Evolutionary conservation across 92 coral and sea anemone genomes (phyloP).

Genomic region (Parazoanthus darwini): DNA sequence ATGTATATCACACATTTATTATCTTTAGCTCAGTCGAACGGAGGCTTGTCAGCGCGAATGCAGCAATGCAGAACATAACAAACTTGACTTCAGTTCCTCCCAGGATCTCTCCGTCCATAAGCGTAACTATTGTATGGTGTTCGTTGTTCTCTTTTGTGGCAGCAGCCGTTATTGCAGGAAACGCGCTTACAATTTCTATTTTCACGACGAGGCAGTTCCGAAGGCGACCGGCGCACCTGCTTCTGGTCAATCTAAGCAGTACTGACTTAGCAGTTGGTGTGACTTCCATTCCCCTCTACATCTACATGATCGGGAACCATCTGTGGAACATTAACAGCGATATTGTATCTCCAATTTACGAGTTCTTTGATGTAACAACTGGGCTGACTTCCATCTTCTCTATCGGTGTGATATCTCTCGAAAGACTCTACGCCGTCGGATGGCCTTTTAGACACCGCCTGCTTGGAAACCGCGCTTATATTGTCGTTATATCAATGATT

Average conservation of each 20-base stretch:
- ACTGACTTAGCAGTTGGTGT: background rate
- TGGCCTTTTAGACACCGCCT: background rate
- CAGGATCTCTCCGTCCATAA: too few species aligned
- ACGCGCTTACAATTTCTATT: background rate
- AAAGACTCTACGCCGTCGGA: background rate
- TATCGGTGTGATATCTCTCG: background rate
- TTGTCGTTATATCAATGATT: background rate
- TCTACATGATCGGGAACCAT: too few species aligned
- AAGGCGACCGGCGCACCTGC: background rate
- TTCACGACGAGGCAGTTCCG: background rate
- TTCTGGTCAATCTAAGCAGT: background rate
- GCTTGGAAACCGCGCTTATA: background rate
- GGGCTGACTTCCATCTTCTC: background rate
- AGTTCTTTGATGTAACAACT: background rate
- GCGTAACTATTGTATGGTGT: too few species aligned
- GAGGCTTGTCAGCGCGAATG: too few species aligned
- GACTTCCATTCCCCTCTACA: background rate
- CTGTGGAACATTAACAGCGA: too few species aligned
- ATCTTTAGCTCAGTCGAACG: too few species aligned
- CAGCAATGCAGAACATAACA: too few species aligned
- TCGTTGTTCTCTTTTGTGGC: too few species aligned
- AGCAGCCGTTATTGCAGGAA: background rate
- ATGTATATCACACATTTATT: too few species aligned
- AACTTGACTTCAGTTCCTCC: too few species aligned
- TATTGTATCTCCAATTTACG: background rate